Conservation (phyloP, 2,797 vertebrate species). For the Cheirogaleus major region DNA sequence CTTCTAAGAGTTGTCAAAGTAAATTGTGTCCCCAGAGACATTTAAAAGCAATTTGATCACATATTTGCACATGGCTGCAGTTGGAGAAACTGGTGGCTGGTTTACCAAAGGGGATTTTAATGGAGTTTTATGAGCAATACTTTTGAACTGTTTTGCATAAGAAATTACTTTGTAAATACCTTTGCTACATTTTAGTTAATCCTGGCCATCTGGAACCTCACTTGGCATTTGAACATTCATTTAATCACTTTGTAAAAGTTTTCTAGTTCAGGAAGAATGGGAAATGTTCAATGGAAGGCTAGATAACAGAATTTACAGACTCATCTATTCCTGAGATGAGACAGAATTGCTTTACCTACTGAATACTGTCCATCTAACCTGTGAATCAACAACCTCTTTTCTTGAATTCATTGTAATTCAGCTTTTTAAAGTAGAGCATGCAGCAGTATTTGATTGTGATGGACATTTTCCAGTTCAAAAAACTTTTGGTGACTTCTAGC, state of each 20-base stretch:
- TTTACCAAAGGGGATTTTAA: constrained; percentile 38
- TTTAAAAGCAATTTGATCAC: constrained; percentile 63
- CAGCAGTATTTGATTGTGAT: neutral
- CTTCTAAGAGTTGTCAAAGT: constrained; percentile 70
- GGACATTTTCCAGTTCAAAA: neutral
- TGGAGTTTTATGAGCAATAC: constrained; percentile 37
- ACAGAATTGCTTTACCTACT: neutral
- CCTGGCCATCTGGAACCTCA: constrained; percentile 34
- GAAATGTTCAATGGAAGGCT: neutral
- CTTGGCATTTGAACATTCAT: constrained; percentile 52
- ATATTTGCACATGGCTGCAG: constrained; percentile 37
- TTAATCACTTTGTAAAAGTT: constrained; percentile 42
- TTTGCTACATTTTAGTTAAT: constrained; percentile 51
- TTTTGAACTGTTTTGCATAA: constrained; percentile 61
- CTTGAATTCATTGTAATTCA: neutral
- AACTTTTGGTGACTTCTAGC: neutral
- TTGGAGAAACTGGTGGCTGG: constrained; percentile 29
- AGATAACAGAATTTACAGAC: neutral
- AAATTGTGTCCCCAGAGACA: constrained; percentile 70
- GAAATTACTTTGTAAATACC: constrained; percentile 52
- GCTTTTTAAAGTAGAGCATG: neutral
- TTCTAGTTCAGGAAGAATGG: constrained; percentile 7
- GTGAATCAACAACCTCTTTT: neutral
- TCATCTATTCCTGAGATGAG: neutral
- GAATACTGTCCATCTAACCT: neutral